Base-by-base conservation (phyloP, 1,140 invertebrate species). In the Cryptotermes secundus region DNA sequence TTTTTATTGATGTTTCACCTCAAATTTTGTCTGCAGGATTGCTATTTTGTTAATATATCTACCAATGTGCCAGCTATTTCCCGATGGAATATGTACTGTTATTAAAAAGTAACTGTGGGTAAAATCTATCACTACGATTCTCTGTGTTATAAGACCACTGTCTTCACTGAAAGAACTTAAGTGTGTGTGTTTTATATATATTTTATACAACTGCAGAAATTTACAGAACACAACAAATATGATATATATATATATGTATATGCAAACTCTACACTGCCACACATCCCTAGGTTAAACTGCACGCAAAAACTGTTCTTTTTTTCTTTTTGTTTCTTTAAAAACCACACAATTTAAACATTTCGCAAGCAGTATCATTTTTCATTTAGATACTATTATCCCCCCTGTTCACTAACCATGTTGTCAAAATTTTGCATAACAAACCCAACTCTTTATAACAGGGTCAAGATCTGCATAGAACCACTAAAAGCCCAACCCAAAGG, bases 151-250 rank as follows among this genome's bases (percentile, higher is more conserved):
- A 72, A 72, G 59, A 72, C 59, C 59, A n/a, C 26, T 72, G 31
- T 72, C 59, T n/a, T 72, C 26, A 72, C 59, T 72, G 59, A 72
- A 72, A 72, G n/a, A 72, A 72, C 59, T 31, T 72, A n/a, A 72
- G 81, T 82, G 81, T 31, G 22, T 82, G 81, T 82, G 81, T 82
- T 82, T 82, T 82, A 53, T 45, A 45, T 45, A 82, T 31, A 16
- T 45, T 31, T 42, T 82, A 14, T 45, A 82, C 26, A 80, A 36
- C 81, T 45, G 45, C 38, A 82, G 45, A 45, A 82, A 38, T 42
- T 45, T 45, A 82, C 38, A 45, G 24, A 45, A 82, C 80, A 81
- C 38, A 36, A 81, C 34, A 81, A 36, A 34, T 35, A 81, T 36
- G 80, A 36, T 81, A 34, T 53, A 53, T n/a, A 53, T 59, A 26